Percentiles rank a stretch among this genome's conserved stretches.
phyloP scores from a whole-genome alignment of 2,113 vertebrate genomes.

The Mus spicilegus region DNA sequence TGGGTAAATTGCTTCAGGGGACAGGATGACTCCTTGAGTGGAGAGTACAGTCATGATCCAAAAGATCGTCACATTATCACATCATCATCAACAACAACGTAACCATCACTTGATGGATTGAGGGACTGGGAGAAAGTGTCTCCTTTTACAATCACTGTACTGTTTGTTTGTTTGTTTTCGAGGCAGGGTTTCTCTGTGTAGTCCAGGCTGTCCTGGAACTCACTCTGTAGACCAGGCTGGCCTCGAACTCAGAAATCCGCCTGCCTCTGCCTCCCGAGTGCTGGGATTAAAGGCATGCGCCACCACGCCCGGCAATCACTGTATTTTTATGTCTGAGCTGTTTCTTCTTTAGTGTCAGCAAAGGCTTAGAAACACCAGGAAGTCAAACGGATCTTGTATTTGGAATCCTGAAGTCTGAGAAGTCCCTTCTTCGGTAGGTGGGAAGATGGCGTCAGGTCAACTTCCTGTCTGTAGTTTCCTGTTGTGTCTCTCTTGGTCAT shows the following conservation, averaged over 20 bases:
- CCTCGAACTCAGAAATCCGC: no score
- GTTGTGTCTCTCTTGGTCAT: not conserved
- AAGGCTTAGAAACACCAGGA: constrained; percentile 26
- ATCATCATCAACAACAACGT: not conserved
- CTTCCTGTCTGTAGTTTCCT: not conserved
- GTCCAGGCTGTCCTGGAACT: no score
- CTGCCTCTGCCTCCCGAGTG: no score
- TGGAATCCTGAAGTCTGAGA: constrained; percentile 56
- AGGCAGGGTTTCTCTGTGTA: no score
- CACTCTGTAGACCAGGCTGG: no score
- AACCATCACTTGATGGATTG: not conserved
- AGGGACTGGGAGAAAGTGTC: not conserved
- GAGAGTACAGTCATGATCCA: not conserved
- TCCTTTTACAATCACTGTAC: not conserved
- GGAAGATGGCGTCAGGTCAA: not conserved
- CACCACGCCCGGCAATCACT: not conserved
- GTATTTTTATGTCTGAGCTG: not conserved
- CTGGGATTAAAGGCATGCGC: no score
- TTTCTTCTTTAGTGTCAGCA: constrained; percentile 57
- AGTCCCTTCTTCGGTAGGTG: not conserved
- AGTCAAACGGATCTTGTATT: not conserved
- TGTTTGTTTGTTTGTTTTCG: no score
- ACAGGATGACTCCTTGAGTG: not conserved
- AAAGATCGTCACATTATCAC: not conserved
- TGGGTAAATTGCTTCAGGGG: not conserved